phyloP scores from a whole-genome alignment of 37 sponge, comb jelly and placozoan species.

The Diacarnus erythraeanus region DNA sequence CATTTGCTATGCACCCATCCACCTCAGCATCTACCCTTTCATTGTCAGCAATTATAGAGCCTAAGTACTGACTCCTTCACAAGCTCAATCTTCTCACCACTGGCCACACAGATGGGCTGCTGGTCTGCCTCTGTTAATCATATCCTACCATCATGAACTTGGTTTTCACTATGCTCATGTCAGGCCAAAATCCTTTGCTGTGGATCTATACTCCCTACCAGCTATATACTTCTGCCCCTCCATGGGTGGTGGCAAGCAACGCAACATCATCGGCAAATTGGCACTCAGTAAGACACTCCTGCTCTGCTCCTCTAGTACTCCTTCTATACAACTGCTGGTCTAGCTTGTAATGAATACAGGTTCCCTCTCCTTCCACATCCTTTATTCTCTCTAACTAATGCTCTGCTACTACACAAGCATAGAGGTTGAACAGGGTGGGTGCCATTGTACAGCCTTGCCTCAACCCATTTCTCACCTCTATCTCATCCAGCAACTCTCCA shows the following conservation, averaged over 20 bases:
- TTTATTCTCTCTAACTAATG: conserved; percentile 2
- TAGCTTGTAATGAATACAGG: too few species aligned
- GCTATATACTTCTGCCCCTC: conserved; percentile 10
- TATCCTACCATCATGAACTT: not conserved
- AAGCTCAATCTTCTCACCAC: too few species aligned
- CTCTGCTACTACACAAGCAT: conserved; percentile 7
- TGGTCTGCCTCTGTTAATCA: not conserved
- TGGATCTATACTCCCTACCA: too few species aligned
- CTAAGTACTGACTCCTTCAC: too few species aligned
- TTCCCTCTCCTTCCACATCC: not conserved
- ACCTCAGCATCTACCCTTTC: too few species aligned
- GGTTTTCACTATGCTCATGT: not conserved
- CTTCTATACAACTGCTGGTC: too few species aligned
- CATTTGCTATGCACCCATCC: too few species aligned
- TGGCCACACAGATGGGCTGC: not conserved
- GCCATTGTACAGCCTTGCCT: conserved; percentile 4
- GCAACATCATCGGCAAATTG: conserved; percentile 7
- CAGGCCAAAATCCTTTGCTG: conserved; percentile 12
- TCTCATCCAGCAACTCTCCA: not conserved
- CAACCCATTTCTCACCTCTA: not conserved
- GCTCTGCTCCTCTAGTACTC: too few species aligned
- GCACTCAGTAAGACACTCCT: too few species aligned
- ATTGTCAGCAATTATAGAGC: too few species aligned
- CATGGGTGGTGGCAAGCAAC: conserved; percentile 3
- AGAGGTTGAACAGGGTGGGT: conserved; percentile 12